A percentile compares a stretch with the other conserved stretches of the same genome.
phyloP scores from a whole-genome alignment of 2,888 invertebrate genomes.

The Caenorhabditis sinica region DNA sequence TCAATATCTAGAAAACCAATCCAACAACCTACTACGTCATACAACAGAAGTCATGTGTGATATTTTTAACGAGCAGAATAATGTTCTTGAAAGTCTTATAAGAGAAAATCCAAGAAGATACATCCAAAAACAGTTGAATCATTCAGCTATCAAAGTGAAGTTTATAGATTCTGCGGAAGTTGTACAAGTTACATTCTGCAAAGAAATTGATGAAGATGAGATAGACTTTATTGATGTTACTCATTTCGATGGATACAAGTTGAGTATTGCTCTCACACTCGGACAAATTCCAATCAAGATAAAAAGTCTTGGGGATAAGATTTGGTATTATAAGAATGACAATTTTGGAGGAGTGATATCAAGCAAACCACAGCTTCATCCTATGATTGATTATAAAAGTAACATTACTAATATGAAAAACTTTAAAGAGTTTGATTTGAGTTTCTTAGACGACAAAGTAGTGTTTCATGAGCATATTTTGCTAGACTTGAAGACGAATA shows the following conservation, averaged over 20 bases:
- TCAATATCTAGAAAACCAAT: constrained; percentile 69
- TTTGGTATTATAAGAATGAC: constrained; percentile 40
- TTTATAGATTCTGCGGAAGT: constrained; percentile 7
- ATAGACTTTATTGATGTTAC: constrained; percentile 67
- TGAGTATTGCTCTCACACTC: constrained; percentile 43
- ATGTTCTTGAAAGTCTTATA: constrained; percentile 52
- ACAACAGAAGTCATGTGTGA: constrained; percentile 60
- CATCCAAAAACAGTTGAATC: constrained; percentile 17
- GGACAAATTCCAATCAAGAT: constrained; percentile 68
- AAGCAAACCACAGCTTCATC: constrained; percentile 25
- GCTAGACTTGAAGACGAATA: constrained; percentile 57
- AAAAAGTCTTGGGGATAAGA: constrained; percentile 58
- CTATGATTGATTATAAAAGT: constrained; percentile 23
- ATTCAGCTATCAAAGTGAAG: constrained; percentile 4
- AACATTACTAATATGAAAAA: constrained; percentile 48
- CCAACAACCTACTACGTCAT: constrained; percentile 67
- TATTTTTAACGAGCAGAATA: constrained; percentile 55
- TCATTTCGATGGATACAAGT: constrained; percentile 67
- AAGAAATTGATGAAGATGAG: constrained; percentile 53
- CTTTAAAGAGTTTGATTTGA: constrained; percentile 60
- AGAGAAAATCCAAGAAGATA: constrained; percentile 31
- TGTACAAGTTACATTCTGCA: constrained; percentile 37
- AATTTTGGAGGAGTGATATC: constrained; percentile 14
- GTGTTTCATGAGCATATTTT: constrained; percentile 67
- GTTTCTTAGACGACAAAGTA: constrained; percentile 65